Conservation (phyloP, 1,140 invertebrate species). For the Halesus radiatus region DNA sequence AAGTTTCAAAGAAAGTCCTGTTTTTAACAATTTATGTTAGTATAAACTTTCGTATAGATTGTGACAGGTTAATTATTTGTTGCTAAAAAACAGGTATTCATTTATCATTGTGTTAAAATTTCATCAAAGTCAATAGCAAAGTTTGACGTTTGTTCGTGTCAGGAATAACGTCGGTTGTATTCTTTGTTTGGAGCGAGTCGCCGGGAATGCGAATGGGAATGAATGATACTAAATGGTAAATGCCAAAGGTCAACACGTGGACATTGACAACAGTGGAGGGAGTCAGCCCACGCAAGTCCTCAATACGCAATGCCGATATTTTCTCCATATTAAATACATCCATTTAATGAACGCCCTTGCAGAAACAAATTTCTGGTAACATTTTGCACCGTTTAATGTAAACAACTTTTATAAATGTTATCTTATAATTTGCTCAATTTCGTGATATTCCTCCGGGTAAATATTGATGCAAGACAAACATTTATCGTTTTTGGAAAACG, state of each 20-base stretch:
- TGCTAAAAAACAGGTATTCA: too few relatives aligned
- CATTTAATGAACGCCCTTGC: not conserved
- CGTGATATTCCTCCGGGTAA: not conserved
- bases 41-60: too few relatives aligned
- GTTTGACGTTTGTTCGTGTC: too few relatives aligned
- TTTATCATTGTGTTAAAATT: too few relatives aligned
- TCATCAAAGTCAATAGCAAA: too few relatives aligned
- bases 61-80: too few relatives aligned
- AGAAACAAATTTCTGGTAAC: not conserved
- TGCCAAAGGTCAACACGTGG: constrained; percentile 35
- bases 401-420: constrained; percentile 2
- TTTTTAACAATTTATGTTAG: too few relatives aligned
- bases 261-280: constrained; percentile 20
- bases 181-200: too few relatives aligned
- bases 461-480: too few relatives aligned
- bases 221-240: constrained; percentile 32
- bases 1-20: too few relatives aligned
- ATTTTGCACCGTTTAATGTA: not conserved
- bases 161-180: too few relatives aligned
- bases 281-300: constrained; percentile 1
- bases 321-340: not conserved
- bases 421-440: constrained; percentile 17
- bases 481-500: too few relatives aligned
- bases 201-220: not conserved
- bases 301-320: constrained; percentile 2